Base-by-base conservation (phyloP, 2,797 vertebrate species). In the Siniperca obscura region DNA sequence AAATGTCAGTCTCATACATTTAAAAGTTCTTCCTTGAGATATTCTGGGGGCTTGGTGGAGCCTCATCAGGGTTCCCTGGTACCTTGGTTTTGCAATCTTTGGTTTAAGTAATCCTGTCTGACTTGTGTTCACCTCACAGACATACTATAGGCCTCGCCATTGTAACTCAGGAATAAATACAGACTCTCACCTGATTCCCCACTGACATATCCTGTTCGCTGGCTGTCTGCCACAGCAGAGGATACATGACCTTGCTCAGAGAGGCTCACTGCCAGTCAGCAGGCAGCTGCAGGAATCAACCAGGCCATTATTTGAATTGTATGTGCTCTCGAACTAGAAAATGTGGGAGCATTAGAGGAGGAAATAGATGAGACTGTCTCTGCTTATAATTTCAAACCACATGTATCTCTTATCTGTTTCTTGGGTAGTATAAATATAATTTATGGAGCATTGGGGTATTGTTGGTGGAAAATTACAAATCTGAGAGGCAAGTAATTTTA, bases 271-370 rank as follows among this genome's bases (percentile, higher is more conserved):
- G 30, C 66, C 72, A 46, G 52, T 76, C 80, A 72, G 86, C 55
- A 55, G 71, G 62, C 75, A 44, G 79, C 87, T 74, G 82, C 84
- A 79, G 78, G 57, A 86, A 69, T 64, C 75, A 30, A 60, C 60
- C 22, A 3, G 46, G 19, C 21, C 46, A 21, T 55, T 66, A 67
- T 80, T 69, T 75, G 40, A 83, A 73, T 25, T 1, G 0, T 65
- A n/a, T 68, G 46, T 57, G 17, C 34, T 46, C 62, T 9, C 2
- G 4, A 25, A 30, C 50, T 57, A 22, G 34, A 64, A 53, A 53
- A 48, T 42, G 66, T 55, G 11, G 52, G 22, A 38, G 38, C 7
- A n/a, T 57, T 16, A 30, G 36, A 65, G 4, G 62, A 72, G 46
- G 55, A 55, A 34, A 13, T 17, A 7, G 16, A 70, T 2, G n/a